Evolutionary conservation across 2,113 vertebrate species (phyloP).

Genomic region (Colossoma macropomum): DNA sequence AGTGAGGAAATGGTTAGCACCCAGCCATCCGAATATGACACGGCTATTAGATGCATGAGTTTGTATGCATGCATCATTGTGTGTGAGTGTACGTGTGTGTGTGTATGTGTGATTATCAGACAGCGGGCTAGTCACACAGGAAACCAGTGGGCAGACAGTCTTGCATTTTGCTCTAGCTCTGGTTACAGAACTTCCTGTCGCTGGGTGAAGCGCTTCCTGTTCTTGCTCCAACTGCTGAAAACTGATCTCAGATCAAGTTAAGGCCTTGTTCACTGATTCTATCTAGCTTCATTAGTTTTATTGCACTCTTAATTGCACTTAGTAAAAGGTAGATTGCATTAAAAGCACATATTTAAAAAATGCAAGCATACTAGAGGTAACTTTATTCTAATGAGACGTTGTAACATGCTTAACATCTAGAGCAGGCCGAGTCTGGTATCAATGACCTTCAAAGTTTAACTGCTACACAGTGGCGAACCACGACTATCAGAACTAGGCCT

Average conservation of each 20-base stretch:
- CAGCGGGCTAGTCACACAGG: conserved; percentile 59
- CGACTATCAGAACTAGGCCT: too few species aligned
- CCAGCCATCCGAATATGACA: not conserved
- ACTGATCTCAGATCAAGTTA: conserved; percentile 26
- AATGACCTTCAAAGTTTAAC: too few species aligned
- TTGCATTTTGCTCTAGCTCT: conserved; percentile 53
- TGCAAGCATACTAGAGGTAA: too few species aligned
- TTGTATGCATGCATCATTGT: conserved; percentile 18
- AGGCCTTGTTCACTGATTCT: not conserved
- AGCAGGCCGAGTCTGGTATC: too few species aligned
- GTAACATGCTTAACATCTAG: too few species aligned
- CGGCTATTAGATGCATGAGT: conserved; percentile 6
- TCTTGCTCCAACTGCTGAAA: conserved; percentile 48
- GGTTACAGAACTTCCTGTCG: conserved; percentile 60
- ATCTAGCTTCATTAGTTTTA: not conserved
- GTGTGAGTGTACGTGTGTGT: conserved; percentile 1
- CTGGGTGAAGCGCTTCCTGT: conserved; percentile 59
- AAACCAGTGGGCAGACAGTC: conserved; percentile 63
- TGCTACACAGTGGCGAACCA: too few species aligned
- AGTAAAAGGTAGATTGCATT: too few species aligned
- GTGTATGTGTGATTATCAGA: conserved; percentile 31
- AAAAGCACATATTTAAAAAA: too few species aligned
- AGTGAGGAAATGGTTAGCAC: conserved; percentile 6
- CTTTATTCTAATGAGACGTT: too few species aligned
- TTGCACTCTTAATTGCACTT: not conserved